These are phyloP conservation scores for Pyrrhia umbra DNA, from an alignment of 2,888 invertebrate genomes.

Conservation along the genomic window DNA sequence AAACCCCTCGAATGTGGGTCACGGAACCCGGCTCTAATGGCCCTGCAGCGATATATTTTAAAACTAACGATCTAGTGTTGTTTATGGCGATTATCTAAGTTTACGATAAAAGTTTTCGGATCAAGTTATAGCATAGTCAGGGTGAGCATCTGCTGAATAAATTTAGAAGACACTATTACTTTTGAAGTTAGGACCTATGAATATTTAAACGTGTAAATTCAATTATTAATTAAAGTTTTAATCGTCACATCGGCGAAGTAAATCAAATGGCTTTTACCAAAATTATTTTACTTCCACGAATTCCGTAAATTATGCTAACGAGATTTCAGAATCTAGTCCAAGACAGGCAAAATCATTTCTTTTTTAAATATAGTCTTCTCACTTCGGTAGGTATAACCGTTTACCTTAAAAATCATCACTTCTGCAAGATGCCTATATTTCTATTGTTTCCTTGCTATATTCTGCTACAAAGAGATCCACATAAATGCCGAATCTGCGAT, in stretches of 20 bases:
- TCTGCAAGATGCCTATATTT: no score
- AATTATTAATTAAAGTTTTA: conserved; percentile 7
- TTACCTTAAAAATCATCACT: not conserved
- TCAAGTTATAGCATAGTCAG: conserved; percentile 1
- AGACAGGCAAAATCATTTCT: not conserved
- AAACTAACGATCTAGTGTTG: conserved; percentile 56
- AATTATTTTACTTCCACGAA: not conserved
- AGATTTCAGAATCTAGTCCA: not conserved
- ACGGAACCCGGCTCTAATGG: conserved; percentile 49
- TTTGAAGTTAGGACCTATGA: conserved; percentile 1
- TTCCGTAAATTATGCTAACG: not conserved
- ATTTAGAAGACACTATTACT: not conserved
- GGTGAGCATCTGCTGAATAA: conserved; percentile 4
- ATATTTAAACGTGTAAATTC: conserved; percentile 1
- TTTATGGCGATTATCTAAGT: conserved; percentile 50
- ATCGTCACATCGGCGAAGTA: conserved; percentile 3
- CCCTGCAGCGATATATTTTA: conserved; percentile 56
- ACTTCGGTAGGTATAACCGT: no score
- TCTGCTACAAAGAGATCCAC: not conserved
- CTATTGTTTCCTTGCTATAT: not conserved
- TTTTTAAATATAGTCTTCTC: not conserved
- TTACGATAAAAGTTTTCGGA: conserved; percentile 38
- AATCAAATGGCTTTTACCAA: not conserved
- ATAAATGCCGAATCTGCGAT: conserved; percentile 1
- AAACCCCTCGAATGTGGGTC: conserved; percentile 60